Base-by-base conservation (phyloP, 2,113 vertebrate species). In the Papio anubis region DNA sequence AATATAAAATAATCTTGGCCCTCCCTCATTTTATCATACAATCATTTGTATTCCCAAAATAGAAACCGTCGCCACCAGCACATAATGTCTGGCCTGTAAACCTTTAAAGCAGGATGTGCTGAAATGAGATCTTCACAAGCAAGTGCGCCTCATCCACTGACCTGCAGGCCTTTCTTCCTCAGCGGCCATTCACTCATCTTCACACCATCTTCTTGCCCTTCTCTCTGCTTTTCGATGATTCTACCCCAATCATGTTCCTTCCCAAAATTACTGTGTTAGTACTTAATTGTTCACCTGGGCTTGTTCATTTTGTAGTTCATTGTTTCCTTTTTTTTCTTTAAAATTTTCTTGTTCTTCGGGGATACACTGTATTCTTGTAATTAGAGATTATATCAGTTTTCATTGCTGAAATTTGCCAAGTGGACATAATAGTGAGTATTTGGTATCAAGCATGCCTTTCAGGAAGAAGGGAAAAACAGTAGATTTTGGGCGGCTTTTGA, bases 361-460 rank as follows among this genome's bases (percentile, higher is more conserved):
- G 40, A 6, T 48, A 38, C 5, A 13, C 3, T 72, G 52, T 96
- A 21, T 18, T 97, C 50, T 81, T 90, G 17, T 79, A 68, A 86
- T 80, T 78, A 50, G 43, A 88, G 27, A 94, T 91, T 68, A 14
- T 23, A 27, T 40, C 72, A 70, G 23, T 82, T 89, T 97, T 93
- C 9, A 52, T 88, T 61, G 35, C 57, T 13, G 7, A 52, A 45
- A 90, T 92, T 93, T 94, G 81, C 68, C 75, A 78, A 85, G 23
- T 88, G 80, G 72, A 61, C n/a, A 32, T 72, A 7, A 43, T 38
- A 35, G 59, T 86, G 55, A 40, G 11, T 38, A n/a, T 73, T 80
- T 72, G n/a, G 45, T 73, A 43, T 72, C n/a, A 79, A 73, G 25
- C 32, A 27, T 30, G 10, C 25, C 57, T n/a, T 93, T 97, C 8